Conservation (phyloP, 2,797 vertebrate species). For the Glossophaga mutica region DNA sequence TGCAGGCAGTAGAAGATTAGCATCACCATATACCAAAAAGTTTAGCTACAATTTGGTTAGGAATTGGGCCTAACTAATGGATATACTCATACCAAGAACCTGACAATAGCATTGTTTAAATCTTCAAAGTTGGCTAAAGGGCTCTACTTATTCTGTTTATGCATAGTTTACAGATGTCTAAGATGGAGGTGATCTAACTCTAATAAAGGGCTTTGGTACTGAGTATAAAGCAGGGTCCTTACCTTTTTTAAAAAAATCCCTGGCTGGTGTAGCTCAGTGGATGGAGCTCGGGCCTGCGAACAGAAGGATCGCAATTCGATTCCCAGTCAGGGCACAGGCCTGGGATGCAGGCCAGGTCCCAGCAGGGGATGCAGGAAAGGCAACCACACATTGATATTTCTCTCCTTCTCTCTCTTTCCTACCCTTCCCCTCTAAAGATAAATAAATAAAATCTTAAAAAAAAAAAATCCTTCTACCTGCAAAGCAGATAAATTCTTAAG, state of each 20-base stretch:
- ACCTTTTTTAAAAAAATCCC: too few relatives aligned
- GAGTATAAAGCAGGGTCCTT: neutral
- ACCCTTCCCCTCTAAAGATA: too few relatives aligned
- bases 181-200: neutral
- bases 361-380: too few relatives aligned
- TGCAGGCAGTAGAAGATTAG: neutral
- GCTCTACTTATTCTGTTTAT: neutral
- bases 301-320: too few relatives aligned
- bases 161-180: neutral
- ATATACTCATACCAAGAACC: neutral
- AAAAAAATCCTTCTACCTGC: neutral
- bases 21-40: neutral
- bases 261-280: too few relatives aligned
- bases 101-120: neutral
- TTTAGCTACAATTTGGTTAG: neutral
- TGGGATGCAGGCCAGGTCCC: too few relatives aligned
- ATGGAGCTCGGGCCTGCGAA: too few relatives aligned
- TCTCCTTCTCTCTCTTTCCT: too few relatives aligned
- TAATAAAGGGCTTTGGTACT: neutral
- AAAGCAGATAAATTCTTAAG: slow-evolving; percentile 10
- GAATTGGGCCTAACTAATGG: neutral
- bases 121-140: neutral
- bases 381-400: too few relatives aligned
- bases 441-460: too few relatives aligned
- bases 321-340: too few relatives aligned